phyloP scores from a whole-genome alignment of 1,140 invertebrate genomes.

The Drosophila orena region DNA sequence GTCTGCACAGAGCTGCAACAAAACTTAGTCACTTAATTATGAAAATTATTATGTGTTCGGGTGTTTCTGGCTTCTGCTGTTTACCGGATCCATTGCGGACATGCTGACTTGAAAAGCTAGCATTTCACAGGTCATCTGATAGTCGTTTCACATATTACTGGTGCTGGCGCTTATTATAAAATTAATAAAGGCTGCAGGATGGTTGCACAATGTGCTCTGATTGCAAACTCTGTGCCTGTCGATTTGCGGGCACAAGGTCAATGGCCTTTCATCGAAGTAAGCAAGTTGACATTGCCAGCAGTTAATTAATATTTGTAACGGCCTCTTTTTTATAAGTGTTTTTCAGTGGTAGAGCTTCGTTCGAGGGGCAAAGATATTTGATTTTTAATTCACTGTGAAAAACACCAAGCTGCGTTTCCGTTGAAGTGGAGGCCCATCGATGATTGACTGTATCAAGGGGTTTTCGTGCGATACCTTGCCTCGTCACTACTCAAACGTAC shows the following conservation, averaged over 20 bases:
- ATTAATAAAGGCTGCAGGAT: slow-evolving; percentile 75
- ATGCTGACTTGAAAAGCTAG: neutral
- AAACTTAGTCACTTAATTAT: slow-evolving; percentile 73
- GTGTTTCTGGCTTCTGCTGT: slow-evolving; percentile 12
- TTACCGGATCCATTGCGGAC: slow-evolving; percentile 11
- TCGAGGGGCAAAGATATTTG: slow-evolving; percentile 26
- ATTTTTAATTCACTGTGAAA: slow-evolving; percentile 16
- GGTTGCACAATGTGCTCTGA: slow-evolving; percentile 70
- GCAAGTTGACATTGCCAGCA: slow-evolving; percentile 60
- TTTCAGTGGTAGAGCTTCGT: slow-evolving; percentile 5
- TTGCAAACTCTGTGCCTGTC: slow-evolving; percentile 34
- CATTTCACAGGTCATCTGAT: slow-evolving; percentile 18
- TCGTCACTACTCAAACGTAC: neutral
- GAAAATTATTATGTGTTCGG: slow-evolving; percentile 51
- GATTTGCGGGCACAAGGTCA: neutral
- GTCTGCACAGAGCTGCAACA: slow-evolving; percentile 28
- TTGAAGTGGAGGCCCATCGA: slow-evolving; percentile 12
- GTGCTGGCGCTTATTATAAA: slow-evolving; percentile 46
- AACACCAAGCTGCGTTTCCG: slow-evolving; percentile 9
- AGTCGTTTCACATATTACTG: slow-evolving; percentile 11
- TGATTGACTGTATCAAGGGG: slow-evolving; percentile 11
- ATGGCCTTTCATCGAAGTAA: slow-evolving; percentile 39
- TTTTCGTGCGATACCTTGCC: slow-evolving; percentile 2
- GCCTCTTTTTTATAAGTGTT: slow-evolving; percentile 36
- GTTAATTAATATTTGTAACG: slow-evolving; percentile 68